Conservation (phyloP, 2,888 invertebrate species). For the Bellardia bayeri region DNA sequence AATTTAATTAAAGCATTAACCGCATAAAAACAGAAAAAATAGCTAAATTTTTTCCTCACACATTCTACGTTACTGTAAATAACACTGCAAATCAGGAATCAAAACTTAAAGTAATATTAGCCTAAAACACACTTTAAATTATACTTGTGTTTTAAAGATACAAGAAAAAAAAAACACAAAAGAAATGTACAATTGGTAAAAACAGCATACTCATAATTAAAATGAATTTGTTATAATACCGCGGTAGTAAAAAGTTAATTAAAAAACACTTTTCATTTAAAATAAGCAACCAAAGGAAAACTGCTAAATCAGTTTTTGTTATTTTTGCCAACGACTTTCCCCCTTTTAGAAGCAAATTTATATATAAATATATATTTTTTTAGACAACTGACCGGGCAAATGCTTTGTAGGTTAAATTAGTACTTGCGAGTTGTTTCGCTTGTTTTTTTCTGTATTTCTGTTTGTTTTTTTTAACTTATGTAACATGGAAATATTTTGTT, state of each 20-base stretch:
- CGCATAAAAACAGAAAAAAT: no score
- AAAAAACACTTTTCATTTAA: slow-evolving; percentile 27
- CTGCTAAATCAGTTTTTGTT: not conserved
- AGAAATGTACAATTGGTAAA: not conserved
- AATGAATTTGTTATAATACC: slow-evolving; percentile 7
- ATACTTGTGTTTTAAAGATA: not conserved
- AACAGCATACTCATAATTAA: not conserved
- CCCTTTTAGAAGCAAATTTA: not conserved
- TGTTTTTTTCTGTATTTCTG: not conserved
- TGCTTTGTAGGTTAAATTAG: not conserved
- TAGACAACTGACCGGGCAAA: not conserved
- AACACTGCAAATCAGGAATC: no score
- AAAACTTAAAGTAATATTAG: not conserved
- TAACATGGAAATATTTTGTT: not conserved
- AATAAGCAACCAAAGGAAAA: slow-evolving; percentile 1
- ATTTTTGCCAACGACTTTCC: not conserved
- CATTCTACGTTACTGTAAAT: no score
- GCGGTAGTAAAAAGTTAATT: not conserved
- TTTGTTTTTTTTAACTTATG: not conserved
- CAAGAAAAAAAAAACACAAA: not conserved
- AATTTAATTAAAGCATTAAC: no score
- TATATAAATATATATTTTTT: not conserved
- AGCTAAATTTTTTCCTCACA: no score
- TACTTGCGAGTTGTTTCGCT: not conserved
- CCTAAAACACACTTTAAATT: slow-evolving; percentile 11